Base-by-base conservation (phyloP, 2,888 invertebrate genomes). In the Desoria tigrina region DNA sequence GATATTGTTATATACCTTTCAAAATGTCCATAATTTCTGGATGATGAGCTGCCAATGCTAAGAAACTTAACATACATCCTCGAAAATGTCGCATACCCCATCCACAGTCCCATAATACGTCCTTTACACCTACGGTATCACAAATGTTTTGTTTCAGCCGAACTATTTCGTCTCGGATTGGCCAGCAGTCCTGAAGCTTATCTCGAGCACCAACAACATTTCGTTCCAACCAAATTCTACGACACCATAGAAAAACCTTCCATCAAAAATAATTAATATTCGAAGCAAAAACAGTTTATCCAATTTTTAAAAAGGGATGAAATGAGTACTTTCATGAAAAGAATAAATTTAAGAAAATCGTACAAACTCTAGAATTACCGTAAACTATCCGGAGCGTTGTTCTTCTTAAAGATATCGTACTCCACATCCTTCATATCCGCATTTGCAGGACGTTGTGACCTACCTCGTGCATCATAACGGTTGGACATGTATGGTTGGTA, bases 81-180 rank as follows among this genome's bases (percentile, higher is more conserved):
- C 92, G 84, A 77, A 92, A 93, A 78, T 94, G 94, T 75, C 90
- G 88, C 64, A 89, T 87, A 78, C 92, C 91, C 92, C 92, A 92
- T 11, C 92, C 92, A 77, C 89, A 90, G 76, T 92, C 92, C 84
- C 91, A 92, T 26, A 84, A 80, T 2, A 89, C 83, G 71, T 87
- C 84, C 42, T 81, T 82, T 16, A 90, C 78, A 32, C 84, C 83
- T 58, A 88, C 81, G 63, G 80, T 76, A 50, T 83, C 78, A 77
- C 85, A 84, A 49, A 92, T 83, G 57, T 83, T 80, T 54, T 84
- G 81, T 74, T 85, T 85, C 55, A 92, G 80, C 65, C 84, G 84
- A 61, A 84, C 81, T 14, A 93, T 89, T 82, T 95, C 94, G 55
- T 88, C 86, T 74, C 89, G 84, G 4, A 88, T 83, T 50, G 90